Evolutionary conservation across 2,113 vertebrate species (phyloP), one percentile per base, ranked within the genome.

Genomic region (Pongo abelii): DNA sequence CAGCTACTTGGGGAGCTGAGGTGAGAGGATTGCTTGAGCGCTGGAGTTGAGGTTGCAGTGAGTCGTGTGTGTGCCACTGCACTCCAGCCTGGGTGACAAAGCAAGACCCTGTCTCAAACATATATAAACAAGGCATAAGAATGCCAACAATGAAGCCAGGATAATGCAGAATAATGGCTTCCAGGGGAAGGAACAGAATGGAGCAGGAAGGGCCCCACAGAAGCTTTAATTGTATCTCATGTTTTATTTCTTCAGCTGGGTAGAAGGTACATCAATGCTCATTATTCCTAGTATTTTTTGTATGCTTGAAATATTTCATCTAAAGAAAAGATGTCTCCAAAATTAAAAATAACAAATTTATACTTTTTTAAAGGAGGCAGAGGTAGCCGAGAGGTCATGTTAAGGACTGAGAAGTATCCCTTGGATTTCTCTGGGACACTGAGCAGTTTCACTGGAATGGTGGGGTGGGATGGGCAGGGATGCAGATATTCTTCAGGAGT

Each of bases 301-400:
- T 69, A 30, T 40, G 35, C 7, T 38, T 93, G 72, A 97, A 67
- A 80, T 81, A 94, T 64, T 94, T 88, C 86, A 81, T 72, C 27
- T 77, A 64, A 89, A 94, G 38, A 52, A 86, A 90, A 8, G 50
- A 94, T 77, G 67, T 13, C 18, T 93, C 32, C 6, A 70, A 89
- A 85, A 77, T 90, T 50, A 84, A 96, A 95, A 74, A 72, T 18
- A 90, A 78, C 16, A 32, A 64, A 27, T 16, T 61, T 61, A 84
- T 46, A 32, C 77, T 35, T 59, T 77, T 81, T 87, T 84, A 80
- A 57, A 55, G 84, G 25, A 74, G 0, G 92, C 20, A 8, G 43
- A n/a, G 80, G 50, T 32, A 79, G 75, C 43, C 14, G 14, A 57
- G 69, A 94, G 75, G 69, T 78, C 74, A 69, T 17, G 6, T 32